A percentile compares a stretch with the other conserved stretches of the same genome.
These are phyloP conservation scores for Ophion ellenae DNA, from an alignment of 2,888 invertebrate species.

Conservation along the genomic window DNA sequence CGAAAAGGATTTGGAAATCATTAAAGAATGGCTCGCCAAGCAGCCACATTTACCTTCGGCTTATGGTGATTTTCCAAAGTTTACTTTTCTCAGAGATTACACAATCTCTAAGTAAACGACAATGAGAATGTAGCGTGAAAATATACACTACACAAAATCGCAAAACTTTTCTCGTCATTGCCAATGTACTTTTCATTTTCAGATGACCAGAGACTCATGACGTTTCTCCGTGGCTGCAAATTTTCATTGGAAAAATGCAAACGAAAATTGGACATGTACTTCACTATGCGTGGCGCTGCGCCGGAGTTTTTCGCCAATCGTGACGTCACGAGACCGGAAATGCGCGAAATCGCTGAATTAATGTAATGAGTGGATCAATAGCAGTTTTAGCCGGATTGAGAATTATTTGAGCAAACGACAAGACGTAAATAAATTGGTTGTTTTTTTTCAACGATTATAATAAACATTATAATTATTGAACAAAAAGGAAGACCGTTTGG, in stretches of 20 bases:
- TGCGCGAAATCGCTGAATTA: slow-evolving; percentile 88
- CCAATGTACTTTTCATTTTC: slow-evolving; percentile 67
- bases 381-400: not conserved
- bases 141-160: not conserved
- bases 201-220: slow-evolving; percentile 92
- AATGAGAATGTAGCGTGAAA: not conserved
- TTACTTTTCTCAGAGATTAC: not conserved
- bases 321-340: slow-evolving; percentile 89
- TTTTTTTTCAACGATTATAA: not conserved
- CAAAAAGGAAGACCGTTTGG: too few species aligned
- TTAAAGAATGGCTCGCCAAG: slow-evolving; percentile 88
- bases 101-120: not conserved
- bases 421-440: not conserved
- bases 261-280: slow-evolving; percentile 94
- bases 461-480: not conserved
- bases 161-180: not conserved
- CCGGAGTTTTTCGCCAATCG: slow-evolving; percentile 93
- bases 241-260: slow-evolving; percentile 94
- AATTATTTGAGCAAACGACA: not conserved
- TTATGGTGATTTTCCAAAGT: slow-evolving; percentile 73
- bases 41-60: slow-evolving; percentile 87
- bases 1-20: slow-evolving; percentile 85
- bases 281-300: slow-evolving; percentile 92
- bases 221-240: slow-evolving; percentile 93
- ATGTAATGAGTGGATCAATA: slow-evolving; percentile 85